Conservation (phyloP, 2,113 vertebrate species). For the Epinephelus fuscoguttatus region DNA sequence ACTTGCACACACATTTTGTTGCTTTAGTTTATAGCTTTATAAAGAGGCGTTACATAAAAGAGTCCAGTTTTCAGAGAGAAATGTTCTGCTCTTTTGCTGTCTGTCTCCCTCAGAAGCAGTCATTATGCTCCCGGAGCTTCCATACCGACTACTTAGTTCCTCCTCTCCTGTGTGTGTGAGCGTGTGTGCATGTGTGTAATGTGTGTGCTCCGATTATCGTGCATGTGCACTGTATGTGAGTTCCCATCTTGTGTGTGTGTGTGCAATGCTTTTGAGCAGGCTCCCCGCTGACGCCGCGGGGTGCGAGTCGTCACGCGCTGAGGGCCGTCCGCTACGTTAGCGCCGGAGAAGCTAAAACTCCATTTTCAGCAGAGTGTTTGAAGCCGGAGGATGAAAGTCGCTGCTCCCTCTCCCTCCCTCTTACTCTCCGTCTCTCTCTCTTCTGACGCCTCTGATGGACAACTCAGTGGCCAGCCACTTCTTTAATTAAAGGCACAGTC, state of each 20-base stretch:
- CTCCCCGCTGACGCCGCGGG: conserved; percentile 68
- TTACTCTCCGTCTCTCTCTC: conserved; percentile 27
- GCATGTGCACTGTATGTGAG: not conserved
- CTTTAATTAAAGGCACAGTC: conserved; percentile 71
- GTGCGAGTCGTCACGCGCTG: conserved; percentile 57
- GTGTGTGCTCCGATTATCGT: conserved; percentile 22
- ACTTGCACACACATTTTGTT: conserved; percentile 18
- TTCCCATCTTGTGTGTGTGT: not conserved
- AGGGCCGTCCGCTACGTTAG: conserved; percentile 61
- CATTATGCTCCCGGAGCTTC: conserved; percentile 68
- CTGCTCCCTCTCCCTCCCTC: conserved; percentile 26
- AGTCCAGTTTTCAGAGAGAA: conserved; percentile 62
- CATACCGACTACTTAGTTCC: conserved; percentile 50
- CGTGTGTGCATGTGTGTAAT: not conserved
- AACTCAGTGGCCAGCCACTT: conserved; percentile 61
- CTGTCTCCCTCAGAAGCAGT: conserved; percentile 56
- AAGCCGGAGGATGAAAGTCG: conserved; percentile 75
- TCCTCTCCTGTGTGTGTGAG: conserved; percentile 34
- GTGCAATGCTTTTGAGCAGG: conserved; percentile 57
- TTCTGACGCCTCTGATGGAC: conserved; percentile 69
- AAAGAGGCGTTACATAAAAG: conserved; percentile 67
- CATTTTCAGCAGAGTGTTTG: conserved; percentile 73
- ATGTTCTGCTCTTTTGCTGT: conserved; percentile 55
- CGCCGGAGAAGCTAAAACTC: conserved; percentile 62
- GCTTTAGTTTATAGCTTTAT: conserved; percentile 50